phyloP scores from a whole-genome alignment of 2,888 invertebrate species.

The Chloroclysta siterata region DNA sequence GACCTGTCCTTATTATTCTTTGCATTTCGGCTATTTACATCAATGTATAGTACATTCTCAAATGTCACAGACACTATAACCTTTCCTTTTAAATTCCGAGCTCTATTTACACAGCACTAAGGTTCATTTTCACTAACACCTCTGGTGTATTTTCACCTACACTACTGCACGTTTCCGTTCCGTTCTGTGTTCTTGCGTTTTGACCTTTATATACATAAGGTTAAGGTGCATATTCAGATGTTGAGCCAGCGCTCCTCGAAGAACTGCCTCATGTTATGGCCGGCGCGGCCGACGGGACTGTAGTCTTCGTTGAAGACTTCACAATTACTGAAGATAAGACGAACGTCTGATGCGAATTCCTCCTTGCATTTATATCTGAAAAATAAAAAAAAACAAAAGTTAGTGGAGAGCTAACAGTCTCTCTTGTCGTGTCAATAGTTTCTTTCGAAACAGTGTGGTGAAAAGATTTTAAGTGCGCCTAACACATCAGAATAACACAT shows the following conservation, averaged over 20 bases:
- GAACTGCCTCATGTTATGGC: slow-evolving; percentile 96
- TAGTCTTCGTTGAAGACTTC: slow-evolving; percentile 99
- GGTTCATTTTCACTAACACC: background rate
- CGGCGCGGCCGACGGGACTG: slow-evolving; percentile 98
- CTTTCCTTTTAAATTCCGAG: background rate
- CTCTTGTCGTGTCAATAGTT: too few species aligned
- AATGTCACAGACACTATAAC: background rate
- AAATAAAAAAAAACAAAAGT: slow-evolving; percentile 1
- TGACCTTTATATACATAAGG: background rate
- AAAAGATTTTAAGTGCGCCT: too few species aligned
- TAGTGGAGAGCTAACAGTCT: too few species aligned
- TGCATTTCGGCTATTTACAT: slow-evolving; percentile 4
- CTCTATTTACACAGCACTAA: slow-evolving; percentile 2
- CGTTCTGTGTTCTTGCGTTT: background rate
- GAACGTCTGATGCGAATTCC: slow-evolving; percentile 96
- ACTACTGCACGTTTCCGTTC: background rate
- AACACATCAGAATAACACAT: too few species aligned
- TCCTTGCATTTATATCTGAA: slow-evolving; percentile 95
- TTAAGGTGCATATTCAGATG: slow-evolving; percentile 9
- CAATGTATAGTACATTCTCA: background rate
- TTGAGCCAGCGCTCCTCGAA: slow-evolving; percentile 94
- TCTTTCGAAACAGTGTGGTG: too few species aligned
- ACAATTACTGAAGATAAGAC: slow-evolving; percentile 98
- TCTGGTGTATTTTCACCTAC: background rate
- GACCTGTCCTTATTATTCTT: background rate